Evolutionary conservation across 2,113 vertebrate species (phyloP).

Genomic region (Furnarius figulus): DNA sequence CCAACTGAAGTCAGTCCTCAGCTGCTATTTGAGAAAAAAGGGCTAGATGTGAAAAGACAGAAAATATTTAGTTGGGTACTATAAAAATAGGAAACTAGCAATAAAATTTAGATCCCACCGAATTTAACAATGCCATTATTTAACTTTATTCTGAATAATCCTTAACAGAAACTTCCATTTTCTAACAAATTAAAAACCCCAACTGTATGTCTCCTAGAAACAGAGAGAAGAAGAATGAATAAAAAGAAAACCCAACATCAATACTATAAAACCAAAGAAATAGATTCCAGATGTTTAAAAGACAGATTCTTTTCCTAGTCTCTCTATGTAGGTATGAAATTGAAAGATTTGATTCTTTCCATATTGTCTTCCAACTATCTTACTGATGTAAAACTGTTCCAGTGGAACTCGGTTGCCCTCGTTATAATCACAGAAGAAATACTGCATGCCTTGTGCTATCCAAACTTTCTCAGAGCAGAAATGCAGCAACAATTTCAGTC

Average conservation of each 20-base stretch:
- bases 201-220: not conserved
- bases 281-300: slow-evolving; percentile 29
- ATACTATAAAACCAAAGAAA: slow-evolving; percentile 14
- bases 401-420: not conserved
- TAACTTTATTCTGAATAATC: not conserved
- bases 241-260: not conserved
- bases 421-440: not conserved
- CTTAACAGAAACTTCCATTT: slow-evolving; percentile 8
- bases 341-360: not conserved
- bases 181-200: slow-evolving; percentile 22
- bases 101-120: not conserved
- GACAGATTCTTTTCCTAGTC: not conserved
- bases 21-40: not conserved
- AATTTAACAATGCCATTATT: not conserved
- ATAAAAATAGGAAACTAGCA: not conserved
- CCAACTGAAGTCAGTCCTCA: not conserved
- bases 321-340: slow-evolving; percentile 10
- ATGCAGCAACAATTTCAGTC: not conserved
- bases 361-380: slow-evolving; percentile 7
- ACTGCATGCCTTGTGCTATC: not conserved
- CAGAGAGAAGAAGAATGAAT: not conserved
- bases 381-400: slow-evolving; percentile 9
- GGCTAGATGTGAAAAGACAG: not conserved
- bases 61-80: not conserved
- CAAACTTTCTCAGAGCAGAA: not conserved